Percentiles rank a stretch among this genome's conserved stretches.
Conservation (phyloP, 2,113 vertebrate genomes). For the Phalacrocorax brasilianus region DNA sequence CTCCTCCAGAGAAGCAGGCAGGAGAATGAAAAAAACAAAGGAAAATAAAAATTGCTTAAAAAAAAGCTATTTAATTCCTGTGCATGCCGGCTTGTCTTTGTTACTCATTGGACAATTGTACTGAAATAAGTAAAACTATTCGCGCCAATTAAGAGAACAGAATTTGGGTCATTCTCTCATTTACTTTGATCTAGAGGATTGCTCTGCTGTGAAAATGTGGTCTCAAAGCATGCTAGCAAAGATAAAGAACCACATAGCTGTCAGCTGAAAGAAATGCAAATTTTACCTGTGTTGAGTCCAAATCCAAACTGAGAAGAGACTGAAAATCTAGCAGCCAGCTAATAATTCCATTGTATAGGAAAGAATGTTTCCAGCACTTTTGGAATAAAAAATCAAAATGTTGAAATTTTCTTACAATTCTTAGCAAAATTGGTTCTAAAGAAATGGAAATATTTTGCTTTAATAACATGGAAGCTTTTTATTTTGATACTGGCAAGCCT, state of each 20-base stretch:
- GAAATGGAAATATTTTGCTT: background rate
- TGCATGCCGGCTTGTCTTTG: background rate
- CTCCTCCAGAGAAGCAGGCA: background rate
- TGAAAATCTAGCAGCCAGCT: background rate
- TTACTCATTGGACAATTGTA: background rate
- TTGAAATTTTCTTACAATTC: background rate
- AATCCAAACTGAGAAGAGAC: background rate
- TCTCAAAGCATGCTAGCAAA: background rate
- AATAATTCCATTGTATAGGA: background rate
- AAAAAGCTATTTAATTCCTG: background rate
- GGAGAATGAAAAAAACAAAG: background rate
- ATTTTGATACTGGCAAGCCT: background rate
- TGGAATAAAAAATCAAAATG: background rate
- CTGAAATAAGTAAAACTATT: background rate
- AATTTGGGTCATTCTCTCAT: background rate
- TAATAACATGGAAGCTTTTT: background rate
- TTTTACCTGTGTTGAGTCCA: background rate
- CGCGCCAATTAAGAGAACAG: background rate
- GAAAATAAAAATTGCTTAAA: background rate
- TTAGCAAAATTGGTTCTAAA: background rate
- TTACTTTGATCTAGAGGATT: background rate
- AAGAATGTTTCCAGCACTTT: background rate
- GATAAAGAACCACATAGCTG: background rate
- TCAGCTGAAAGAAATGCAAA: background rate
- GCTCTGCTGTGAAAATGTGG: background rate